Percentiles rank a stretch among this genome's conserved stretches.
phyloP scores from a whole-genome alignment of 1,140 invertebrate genomes.

The Ips nitidus region DNA sequence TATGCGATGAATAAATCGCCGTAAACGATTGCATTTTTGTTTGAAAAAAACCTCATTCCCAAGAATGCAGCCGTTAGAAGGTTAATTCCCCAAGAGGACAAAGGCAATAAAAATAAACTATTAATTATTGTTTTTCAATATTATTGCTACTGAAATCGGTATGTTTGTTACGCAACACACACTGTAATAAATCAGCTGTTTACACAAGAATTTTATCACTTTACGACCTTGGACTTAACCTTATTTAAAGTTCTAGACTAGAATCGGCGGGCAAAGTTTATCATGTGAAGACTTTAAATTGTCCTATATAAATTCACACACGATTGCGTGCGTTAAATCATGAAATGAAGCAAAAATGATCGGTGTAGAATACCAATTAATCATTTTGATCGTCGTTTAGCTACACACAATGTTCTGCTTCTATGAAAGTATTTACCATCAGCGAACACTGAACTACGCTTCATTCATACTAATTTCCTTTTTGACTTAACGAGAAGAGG shows the following conservation, averaged over 20 bases:
- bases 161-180: conserved; percentile 7
- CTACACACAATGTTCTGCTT: conserved; percentile 27
- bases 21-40: conserved; percentile 27
- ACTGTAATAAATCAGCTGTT: conserved; percentile 7
- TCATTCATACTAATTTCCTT: conserved; percentile 18
- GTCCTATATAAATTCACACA: conserved; percentile 12
- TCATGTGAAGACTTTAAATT: conserved; percentile 8
- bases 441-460: conserved; percentile 23
- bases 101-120: conserved; percentile 17
- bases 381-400: conserved; percentile 22
- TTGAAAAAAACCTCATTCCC: conserved; percentile 12
- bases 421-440: conserved; percentile 31
- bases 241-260: too few species aligned
- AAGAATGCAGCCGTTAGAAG: conserved; percentile 26
- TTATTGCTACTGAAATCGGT: not conserved
- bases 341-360: conserved; percentile 19
- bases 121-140: conserved; percentile 21
- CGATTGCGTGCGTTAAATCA: conserved; percentile 19
- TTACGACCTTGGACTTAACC: not conserved
- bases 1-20: conserved; percentile 20
- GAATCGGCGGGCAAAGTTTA: not conserved
- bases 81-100: conserved; percentile 19
- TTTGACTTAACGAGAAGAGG: not conserved
- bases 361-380: conserved; percentile 25
- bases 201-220: not conserved